Evolutionary conservation across 2,797 vertebrate genomes (phyloP), one percentile per base, ranked within the genome.

Genomic region (Pseudochirops corinnae): DNA sequence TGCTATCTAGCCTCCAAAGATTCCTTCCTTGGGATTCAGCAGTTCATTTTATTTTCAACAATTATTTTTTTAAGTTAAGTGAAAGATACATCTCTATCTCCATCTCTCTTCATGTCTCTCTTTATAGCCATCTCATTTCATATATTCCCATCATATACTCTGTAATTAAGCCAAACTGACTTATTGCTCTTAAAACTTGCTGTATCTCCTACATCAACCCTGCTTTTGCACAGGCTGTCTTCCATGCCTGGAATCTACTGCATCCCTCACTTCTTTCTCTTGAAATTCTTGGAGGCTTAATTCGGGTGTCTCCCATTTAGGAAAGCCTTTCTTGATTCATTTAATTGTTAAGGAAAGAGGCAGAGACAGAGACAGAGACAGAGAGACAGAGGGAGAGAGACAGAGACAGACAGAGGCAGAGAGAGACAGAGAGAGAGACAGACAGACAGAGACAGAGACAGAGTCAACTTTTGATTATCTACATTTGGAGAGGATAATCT

Each of bases 401-500:
- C 50, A 58, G 57, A 58, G 26, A 33, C 10, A 31, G 11, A n/a
- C 5, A 57, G 26, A 33, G 29, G 11, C 2, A 67, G 12, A 16
- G 60, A 33, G 28, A 31, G 24, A 57, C 21, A 60, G 6, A 58
- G 26, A 58, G 7, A 58, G 57, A 29, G 6, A 58, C 24, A 26
- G 56, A 57, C 26, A 58, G 4, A 60, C 28, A 31, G 28, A 60
- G 28, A 60, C 9, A 13, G 26, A 58, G 26, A 58, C 9, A 31
- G 12, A 58, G 28, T 58, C 56, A 56, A 91, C 56, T 90, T 5
- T 96, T 95, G 67, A 53, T 58, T 93, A 92, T 92, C 50, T 57
- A 58, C 93, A 95, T 28, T 31, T 56, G 56, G 60, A 67, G 93
- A 94, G 31, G 92, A 57, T 96, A 93, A 95, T 94, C 96, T 93